Percentiles rank a stretch among this genome's conserved stretches.
phyloP scores from a whole-genome alignment of 2,797 vertebrate species.

The Enteromius treurensis region DNA sequence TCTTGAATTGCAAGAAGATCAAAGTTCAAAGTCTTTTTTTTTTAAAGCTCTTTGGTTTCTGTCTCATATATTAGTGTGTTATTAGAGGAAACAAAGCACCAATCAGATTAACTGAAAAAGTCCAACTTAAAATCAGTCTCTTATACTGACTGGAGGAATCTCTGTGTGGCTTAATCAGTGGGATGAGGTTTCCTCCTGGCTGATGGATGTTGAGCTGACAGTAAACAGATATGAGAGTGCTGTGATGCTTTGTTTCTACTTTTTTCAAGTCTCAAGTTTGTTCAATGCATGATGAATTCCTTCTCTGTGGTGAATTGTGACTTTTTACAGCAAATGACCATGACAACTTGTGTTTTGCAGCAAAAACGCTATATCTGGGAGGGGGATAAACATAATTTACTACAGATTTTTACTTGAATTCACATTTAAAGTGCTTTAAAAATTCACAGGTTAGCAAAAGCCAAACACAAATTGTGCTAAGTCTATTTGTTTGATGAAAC shows the following conservation, averaged over 20 bases:
- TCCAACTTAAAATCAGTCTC: not conserved
- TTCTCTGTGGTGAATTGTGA: not conserved
- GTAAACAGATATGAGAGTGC: slow-evolving; percentile 1
- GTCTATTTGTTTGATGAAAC: too few relatives aligned
- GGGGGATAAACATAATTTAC: not conserved
- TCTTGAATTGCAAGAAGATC: not conserved
- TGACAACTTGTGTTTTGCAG: not conserved
- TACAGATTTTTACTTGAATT: not conserved
- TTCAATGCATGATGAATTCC: not conserved
- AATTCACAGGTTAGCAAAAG: too few relatives aligned
- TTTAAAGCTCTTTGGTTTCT: not conserved
- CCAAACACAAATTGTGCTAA: too few relatives aligned
- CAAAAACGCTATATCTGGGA: not conserved
- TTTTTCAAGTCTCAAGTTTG: slow-evolving; percentile 1
- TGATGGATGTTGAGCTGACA: not conserved
- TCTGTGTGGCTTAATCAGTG: not conserved
- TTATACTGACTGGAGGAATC: not conserved
- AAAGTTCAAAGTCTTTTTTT: not conserved
- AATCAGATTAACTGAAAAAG: slow-evolving; percentile 8
- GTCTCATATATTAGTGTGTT: not conserved
- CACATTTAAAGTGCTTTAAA: not conserved
- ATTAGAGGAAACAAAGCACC: not conserved
- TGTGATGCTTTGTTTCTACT: not conserved
- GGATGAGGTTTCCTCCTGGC: not conserved
- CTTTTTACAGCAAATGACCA: not conserved